Evolutionary conservation across 2,797 vertebrate species (phyloP).

Genomic region (Sparidentex hasta): DNA sequence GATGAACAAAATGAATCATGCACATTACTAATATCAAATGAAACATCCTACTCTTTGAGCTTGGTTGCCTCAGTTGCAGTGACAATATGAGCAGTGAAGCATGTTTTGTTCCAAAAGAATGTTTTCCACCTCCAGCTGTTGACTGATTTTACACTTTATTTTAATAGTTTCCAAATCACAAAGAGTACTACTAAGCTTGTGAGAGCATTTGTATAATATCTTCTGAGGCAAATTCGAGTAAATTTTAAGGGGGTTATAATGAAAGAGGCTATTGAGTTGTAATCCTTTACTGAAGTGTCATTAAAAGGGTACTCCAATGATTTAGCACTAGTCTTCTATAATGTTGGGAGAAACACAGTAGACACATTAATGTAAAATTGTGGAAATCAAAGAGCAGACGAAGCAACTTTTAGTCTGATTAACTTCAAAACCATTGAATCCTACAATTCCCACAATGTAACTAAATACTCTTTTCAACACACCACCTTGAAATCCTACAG

Average conservation of each 20-base stretch:
- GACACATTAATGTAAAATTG: neutral
- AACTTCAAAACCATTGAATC: neutral
- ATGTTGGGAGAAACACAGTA: neutral
- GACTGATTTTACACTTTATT: neutral
- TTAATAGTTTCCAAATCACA: neutral
- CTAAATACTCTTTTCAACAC: neutral
- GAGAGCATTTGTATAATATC: neutral
- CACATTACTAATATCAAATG: neutral
- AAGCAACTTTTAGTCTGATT: too few relatives aligned
- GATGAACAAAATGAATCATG: neutral
- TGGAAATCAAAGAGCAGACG: neutral
- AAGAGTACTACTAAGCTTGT: neutral
- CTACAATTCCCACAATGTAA: neutral
- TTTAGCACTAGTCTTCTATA: neutral
- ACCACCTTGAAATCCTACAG: neutral
- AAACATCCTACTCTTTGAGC: neutral
- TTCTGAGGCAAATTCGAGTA: neutral
- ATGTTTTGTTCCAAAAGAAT: neutral
- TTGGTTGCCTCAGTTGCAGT: neutral
- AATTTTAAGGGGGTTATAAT: neutral
- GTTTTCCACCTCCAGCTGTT: neutral
- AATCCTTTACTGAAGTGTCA: conserved; percentile 4
- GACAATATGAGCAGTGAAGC: neutral
- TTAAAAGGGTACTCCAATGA: neutral
- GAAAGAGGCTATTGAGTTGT: conserved; percentile 4